A percentile compares a stretch with the other conserved stretches of the same genome.
phyloP scores from a whole-genome alignment of 2,113 vertebrate genomes.

The Xenus cinereus region DNA sequence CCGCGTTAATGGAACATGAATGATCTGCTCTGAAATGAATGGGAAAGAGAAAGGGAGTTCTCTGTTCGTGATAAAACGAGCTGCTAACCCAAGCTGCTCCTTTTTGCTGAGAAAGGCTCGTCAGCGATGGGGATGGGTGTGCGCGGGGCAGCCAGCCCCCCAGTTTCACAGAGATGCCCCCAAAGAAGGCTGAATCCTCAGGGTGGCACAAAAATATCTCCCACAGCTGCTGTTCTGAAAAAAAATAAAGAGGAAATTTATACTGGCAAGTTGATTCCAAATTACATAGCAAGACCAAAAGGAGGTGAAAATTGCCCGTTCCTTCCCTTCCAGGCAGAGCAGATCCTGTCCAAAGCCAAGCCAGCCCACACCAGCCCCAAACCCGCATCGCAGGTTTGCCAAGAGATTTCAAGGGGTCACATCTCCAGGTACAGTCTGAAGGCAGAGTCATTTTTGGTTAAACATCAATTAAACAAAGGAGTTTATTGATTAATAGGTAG shows the following conservation, averaged over 20 bases:
- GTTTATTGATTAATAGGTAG: neutral
- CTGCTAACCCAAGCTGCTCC: neutral
- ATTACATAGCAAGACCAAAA: neutral
- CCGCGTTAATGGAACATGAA: neutral
- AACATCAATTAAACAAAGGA: neutral
- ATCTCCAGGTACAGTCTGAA: neutral
- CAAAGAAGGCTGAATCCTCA: neutral
- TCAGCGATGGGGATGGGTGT: accelerated
- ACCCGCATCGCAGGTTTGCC: accelerated
- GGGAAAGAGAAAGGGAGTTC: neutral
- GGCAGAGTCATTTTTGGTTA: neutral
- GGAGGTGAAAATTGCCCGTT: neutral
- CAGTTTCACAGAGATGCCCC: neutral
- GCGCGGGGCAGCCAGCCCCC: neutral
- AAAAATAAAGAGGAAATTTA: neutral
- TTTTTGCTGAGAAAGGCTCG: neutral
- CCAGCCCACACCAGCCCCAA: neutral
- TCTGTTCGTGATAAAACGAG: accelerated
- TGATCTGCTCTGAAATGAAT: neutral
- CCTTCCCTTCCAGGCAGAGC: neutral
- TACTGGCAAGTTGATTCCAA: neutral
- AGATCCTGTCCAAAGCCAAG: neutral
- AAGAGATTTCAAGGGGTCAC: neutral
- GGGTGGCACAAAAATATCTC: neutral
- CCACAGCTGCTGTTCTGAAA: neutral